These are phyloP conservation scores for Marronus borbonicus DNA, from an alignment of 2,888 invertebrate genomes.

Conservation along the genomic window DNA sequence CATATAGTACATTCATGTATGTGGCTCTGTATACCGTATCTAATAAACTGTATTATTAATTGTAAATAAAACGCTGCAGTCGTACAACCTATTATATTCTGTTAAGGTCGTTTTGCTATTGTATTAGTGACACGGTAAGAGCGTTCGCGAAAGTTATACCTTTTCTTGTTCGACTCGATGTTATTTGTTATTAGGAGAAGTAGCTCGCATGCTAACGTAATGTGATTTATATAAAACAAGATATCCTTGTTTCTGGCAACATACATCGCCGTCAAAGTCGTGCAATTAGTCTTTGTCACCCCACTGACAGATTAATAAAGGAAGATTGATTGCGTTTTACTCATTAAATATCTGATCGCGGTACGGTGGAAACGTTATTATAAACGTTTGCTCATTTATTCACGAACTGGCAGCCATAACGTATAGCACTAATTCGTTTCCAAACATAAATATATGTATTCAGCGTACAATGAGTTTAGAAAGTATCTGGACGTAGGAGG, in stretches of 20 bases:
- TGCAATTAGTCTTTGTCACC: slow-evolving; percentile 58
- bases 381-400: slow-evolving; percentile 38
- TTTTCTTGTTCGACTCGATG: slow-evolving; percentile 15
- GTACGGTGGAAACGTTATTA: slow-evolving; percentile 45
- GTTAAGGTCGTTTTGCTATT: slow-evolving; percentile 3
- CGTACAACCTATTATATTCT: neutral
- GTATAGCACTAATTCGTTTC: slow-evolving; percentile 37
- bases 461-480: neutral
- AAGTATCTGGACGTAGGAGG: neutral
- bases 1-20: no score
- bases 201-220: slow-evolving; percentile 30
- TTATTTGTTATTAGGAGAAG: slow-evolving; percentile 8
- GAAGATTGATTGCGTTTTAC: slow-evolving; percentile 55
- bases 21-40: no score
- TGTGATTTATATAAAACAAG: slow-evolving; percentile 50
- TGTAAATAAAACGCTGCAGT: neutral
- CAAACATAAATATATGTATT: slow-evolving; percentile 25
- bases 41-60: no score
- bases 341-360: slow-evolving; percentile 49
- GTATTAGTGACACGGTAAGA: neutral
- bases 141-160: slow-evolving; percentile 8
- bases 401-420: slow-evolving; percentile 24
- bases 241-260: slow-evolving; percentile 47
- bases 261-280: slow-evolving; percentile 51
- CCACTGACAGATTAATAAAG: slow-evolving; percentile 58